phyloP scores from a whole-genome alignment of 92 coral and sea anemone genomes.

The Palythoa grandis region DNA sequence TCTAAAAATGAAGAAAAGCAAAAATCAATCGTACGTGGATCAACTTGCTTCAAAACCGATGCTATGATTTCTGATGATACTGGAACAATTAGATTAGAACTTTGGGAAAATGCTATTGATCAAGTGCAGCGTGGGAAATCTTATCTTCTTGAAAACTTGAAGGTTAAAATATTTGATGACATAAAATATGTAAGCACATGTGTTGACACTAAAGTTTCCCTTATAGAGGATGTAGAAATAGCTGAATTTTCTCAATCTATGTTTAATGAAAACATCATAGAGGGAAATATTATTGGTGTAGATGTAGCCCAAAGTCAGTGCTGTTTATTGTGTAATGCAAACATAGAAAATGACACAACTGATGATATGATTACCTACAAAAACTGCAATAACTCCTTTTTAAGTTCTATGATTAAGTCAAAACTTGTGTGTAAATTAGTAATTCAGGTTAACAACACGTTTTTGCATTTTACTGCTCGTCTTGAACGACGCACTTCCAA shows the following conservation, averaged over 20 bases:
- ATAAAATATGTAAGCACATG: constrained; percentile 22
- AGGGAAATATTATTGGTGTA: constrained; percentile 46
- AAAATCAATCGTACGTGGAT: constrained; percentile 30
- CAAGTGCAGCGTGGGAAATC: constrained; percentile 49
- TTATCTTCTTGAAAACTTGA: constrained; percentile 31
- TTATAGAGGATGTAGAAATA: constrained; percentile 40
- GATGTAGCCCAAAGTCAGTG: constrained; percentile 34
- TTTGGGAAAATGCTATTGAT: constrained; percentile 45
- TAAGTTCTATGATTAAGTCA: constrained; percentile 35
- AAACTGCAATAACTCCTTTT: constrained; percentile 42
- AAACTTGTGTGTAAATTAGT: constrained; percentile 44
- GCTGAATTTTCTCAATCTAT: constrained; percentile 33
- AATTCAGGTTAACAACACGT: constrained; percentile 22
- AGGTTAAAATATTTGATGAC: constrained; percentile 42
- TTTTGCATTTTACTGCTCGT: constrained; percentile 27
- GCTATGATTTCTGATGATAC: constrained; percentile 48
- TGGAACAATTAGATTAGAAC: constrained; percentile 42
- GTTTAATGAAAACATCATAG: constrained; percentile 34
- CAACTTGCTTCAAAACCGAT: constrained; percentile 47
- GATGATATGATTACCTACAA: constrained; percentile 45
- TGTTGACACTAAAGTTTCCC: constrained; percentile 18
- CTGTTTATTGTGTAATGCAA: constrained; percentile 22
- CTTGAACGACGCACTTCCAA: no score
- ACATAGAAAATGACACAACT: constrained; percentile 3
- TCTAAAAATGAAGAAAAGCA: constrained; percentile 39